A percentile compares a stretch with the other conserved stretches of the same genome.
Conservation (phyloP, 2,888 invertebrate species). For the Heliconius cydno region DNA sequence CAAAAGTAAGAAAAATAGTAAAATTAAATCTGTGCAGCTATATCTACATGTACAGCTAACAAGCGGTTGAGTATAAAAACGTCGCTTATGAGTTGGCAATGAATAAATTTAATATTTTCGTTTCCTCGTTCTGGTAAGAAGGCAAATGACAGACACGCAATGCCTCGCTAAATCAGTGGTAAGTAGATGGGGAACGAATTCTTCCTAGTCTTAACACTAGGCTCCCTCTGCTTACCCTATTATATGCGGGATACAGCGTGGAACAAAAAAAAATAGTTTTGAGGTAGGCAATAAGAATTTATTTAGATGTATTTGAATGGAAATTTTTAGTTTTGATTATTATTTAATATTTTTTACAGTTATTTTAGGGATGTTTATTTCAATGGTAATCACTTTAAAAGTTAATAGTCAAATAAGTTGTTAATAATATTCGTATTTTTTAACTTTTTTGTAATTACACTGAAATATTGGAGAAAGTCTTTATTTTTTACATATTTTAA, state of each 20-base stretch:
- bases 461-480: neutral
- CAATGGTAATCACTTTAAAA: neutral
- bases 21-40: neutral
- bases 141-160: no score
- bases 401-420: neutral
- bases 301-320: neutral
- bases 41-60: no score
- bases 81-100: no score
- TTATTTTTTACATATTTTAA: neutral
- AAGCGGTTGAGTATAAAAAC: no score
- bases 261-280: neutral
- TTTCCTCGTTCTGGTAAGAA: no score
- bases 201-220: no score
- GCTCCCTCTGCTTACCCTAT: no score
- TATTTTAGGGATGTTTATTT: neutral
- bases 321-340: neutral
- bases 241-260: no score
- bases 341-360: neutral
- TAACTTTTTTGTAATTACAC: neutral
- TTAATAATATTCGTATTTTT: neutral
- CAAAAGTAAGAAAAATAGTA: neutral
- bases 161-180: no score
- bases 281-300: neutral
- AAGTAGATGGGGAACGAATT: no score
- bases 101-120: no score